A percentile compares a stretch with the other conserved stretches of the same genome.
These are phyloP conservation scores for Orthonyx spaldingii DNA, from an alignment of 2,113 vertebrate genomes.

Conservation along the genomic window DNA sequence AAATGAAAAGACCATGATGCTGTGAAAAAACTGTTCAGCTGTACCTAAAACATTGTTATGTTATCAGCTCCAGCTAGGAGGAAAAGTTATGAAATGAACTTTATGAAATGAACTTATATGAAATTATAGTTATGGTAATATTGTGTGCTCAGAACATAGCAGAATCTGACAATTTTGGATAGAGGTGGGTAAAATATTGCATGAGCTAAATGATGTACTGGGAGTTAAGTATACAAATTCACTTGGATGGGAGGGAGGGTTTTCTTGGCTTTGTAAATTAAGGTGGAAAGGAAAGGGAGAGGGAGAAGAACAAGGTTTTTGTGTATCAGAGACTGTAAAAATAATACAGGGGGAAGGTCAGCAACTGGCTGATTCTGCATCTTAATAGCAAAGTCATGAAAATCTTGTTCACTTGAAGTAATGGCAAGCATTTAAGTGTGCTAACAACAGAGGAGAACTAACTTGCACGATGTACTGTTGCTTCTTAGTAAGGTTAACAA, in stretches of 20 bases:
- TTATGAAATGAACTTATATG: no score
- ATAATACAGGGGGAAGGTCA: background rate
- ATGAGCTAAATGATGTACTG: background rate
- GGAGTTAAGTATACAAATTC: background rate
- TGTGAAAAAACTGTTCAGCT: background rate
- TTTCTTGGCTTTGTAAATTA: constrained; percentile 1
- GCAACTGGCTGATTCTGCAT: background rate
- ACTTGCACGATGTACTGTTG: constrained; percentile 39
- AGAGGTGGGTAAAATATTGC: background rate
- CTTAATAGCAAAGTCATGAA: constrained; percentile 40
- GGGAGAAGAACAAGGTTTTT: background rate
- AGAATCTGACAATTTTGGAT: background rate
- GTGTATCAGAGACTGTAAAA: background rate
- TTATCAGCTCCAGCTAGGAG: background rate
- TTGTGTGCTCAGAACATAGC: background rate
- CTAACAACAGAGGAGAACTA: constrained; percentile 56
- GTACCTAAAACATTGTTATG: background rate
- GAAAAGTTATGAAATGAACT: background rate
- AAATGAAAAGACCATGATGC: background rate
- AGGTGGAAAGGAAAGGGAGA: background rate
- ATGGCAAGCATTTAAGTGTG: constrained; percentile 9
- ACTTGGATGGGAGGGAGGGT: background rate
- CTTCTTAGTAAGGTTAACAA: constrained; percentile 75
- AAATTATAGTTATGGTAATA: background rate
- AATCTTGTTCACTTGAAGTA: constrained; percentile 37